phyloP scores from a whole-genome alignment of 2,113 vertebrate genomes.

The Trichechus manatus region DNA sequence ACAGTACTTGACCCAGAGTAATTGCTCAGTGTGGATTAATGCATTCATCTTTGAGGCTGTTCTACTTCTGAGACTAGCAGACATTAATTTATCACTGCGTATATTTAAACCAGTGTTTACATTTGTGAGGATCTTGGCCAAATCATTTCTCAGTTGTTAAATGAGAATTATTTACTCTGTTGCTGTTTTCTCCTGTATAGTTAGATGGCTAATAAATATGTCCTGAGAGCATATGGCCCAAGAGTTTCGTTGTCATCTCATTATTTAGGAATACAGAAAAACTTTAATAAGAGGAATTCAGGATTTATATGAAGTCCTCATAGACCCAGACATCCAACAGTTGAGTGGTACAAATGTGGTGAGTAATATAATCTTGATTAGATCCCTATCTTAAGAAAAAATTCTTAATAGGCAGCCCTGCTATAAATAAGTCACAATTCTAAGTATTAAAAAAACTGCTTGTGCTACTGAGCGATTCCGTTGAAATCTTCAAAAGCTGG shows the following conservation, averaged over 20 bases:
- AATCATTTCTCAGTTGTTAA: background rate
- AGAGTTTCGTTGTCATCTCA: slow-evolving; percentile 28
- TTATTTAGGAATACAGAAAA: background rate
- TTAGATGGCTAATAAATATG: background rate
- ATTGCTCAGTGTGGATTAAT: background rate
- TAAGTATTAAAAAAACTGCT: slow-evolving; percentile 76
- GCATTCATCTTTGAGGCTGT: background rate
- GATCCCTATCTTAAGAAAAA: background rate
- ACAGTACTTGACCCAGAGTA: background rate
- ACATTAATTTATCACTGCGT: background rate
- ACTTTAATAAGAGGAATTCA: slow-evolving; percentile 30
- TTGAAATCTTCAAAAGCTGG: slow-evolving; percentile 79
- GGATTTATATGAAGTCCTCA: background rate
- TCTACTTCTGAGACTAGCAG: background rate
- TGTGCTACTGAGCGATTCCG: slow-evolving; percentile 81
- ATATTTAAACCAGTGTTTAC: background rate
- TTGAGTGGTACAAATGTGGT: background rate
- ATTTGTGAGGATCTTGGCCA: background rate
- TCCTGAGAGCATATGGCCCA: background rate
- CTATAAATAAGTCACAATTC: slow-evolving; percentile 70
- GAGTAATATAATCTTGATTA: background rate
- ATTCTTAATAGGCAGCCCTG: slow-evolving; percentile 52
- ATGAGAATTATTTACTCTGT: background rate
- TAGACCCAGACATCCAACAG: background rate
- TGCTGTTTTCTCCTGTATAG: background rate